Percentiles rank a stretch among this genome's conserved stretches.
Conservation (phyloP, 2,888 invertebrate species). For the Drosophila maculinotata region DNA sequence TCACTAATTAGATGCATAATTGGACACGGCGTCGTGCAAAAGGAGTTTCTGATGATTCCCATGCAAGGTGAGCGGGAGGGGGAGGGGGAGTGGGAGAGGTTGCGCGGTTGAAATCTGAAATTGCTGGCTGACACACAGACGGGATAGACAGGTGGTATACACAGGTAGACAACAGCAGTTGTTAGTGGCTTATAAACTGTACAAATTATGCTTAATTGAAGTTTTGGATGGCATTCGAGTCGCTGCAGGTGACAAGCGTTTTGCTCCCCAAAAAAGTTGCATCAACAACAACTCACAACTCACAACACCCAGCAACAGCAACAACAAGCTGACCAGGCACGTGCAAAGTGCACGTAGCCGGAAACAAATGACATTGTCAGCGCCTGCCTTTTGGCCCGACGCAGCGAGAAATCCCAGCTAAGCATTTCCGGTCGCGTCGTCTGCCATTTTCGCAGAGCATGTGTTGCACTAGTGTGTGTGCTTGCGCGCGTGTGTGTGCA, state of each 20-base stretch:
- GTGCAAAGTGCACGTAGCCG: conserved; percentile 75
- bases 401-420: conserved; percentile 72
- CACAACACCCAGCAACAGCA: conserved; percentile 10
- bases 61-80: neutral
- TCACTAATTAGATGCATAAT: conserved; percentile 74
- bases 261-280: conserved; percentile 11
- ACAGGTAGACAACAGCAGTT: conserved; percentile 14
- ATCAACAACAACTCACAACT: conserved; percentile 8
- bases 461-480: conserved; percentile 18
- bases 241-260: conserved; percentile 44
- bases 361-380: conserved; percentile 78
- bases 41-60: conserved; percentile 4
- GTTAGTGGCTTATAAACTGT: conserved; percentile 49
- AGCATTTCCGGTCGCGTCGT: conserved; percentile 69
- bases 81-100: conserved; percentile 7
- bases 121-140: conserved; percentile 2
- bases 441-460: conserved; percentile 41
- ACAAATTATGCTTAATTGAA: conserved; percentile 63
- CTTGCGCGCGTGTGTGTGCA: conserved; percentile 8
- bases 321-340: conserved; percentile 46
- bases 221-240: conserved; percentile 35
- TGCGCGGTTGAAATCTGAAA: conserved; percentile 11
- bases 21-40: conserved; percentile 49
- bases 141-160: neutral
- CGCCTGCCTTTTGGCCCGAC: conserved; percentile 45